Percentiles rank a stretch among this genome's conserved stretches.
Evolutionary conservation across 2,797 vertebrate species (phyloP).

Genomic region (Sus cebifrons): DNA sequence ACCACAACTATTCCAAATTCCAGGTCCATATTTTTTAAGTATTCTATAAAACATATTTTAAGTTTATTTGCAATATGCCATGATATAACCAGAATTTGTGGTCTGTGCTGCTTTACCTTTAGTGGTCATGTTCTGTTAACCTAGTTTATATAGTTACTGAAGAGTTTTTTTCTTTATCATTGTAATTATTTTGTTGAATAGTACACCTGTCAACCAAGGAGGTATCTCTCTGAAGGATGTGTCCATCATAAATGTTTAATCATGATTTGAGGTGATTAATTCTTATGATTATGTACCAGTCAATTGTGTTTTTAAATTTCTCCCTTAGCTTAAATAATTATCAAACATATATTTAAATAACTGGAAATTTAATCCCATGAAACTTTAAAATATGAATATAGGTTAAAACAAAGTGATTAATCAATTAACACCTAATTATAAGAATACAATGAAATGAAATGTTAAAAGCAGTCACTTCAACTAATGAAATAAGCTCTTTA

Average conservation of each 20-base stretch:
- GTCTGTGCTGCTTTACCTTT: not conserved
- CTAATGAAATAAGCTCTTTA: not conserved
- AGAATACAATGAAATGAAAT: not conserved
- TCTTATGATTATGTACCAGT: not conserved
- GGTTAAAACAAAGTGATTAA: not conserved
- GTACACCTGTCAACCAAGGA: not conserved
- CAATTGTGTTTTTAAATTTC: not conserved
- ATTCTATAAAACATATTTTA: slow-evolving; percentile 36
- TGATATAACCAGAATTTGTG: not conserved
- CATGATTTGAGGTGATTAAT: not conserved
- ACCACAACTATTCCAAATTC: not conserved
- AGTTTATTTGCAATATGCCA: not conserved
- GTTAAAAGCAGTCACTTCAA: not conserved
- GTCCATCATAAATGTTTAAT: slow-evolving; percentile 6
- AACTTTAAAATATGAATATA: not conserved
- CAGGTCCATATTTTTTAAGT: not conserved
- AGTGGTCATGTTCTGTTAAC: not conserved
- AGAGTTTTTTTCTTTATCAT: not conserved
- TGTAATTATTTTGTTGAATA: not conserved
- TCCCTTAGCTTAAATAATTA: slow-evolving; percentile 3
- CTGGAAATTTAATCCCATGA: not conserved
- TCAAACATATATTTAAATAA: not conserved
- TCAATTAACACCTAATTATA: not conserved
- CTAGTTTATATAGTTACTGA: not conserved
- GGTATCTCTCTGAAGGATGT: not conserved